These are phyloP conservation scores for Electrophaes corylata DNA, from an alignment of 2,888 invertebrate species.

Conservation along the genomic window DNA sequence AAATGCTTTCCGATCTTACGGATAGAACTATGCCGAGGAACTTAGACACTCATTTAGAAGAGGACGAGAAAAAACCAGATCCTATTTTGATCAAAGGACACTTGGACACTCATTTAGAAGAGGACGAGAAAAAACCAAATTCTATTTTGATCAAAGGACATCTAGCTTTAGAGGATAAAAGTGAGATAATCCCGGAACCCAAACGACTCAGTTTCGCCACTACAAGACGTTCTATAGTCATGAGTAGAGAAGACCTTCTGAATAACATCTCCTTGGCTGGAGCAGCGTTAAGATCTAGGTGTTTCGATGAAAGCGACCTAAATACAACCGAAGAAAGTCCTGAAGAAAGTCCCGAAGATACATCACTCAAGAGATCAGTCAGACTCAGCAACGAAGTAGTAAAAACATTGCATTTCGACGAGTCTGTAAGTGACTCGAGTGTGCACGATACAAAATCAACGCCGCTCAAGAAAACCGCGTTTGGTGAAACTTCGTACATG, in stretches of 20 bases:
- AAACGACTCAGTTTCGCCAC: slow-evolving; percentile 50
- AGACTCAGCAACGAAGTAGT: slow-evolving; percentile 64
- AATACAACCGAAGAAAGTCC: slow-evolving; percentile 41
- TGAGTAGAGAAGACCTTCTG: slow-evolving; percentile 63
- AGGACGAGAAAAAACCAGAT: slow-evolving; percentile 24
- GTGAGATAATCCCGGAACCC: slow-evolving; percentile 33
- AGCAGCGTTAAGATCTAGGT: slow-evolving; percentile 53
- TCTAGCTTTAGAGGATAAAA: slow-evolving; percentile 40
- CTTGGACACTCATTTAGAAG: no score
- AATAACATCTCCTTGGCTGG: slow-evolving; percentile 67
- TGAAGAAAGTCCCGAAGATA: slow-evolving; percentile 31
- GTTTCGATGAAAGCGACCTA: slow-evolving; percentile 51
- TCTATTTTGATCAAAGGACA: slow-evolving; percentile 26
- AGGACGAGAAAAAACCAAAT: slow-evolving; percentile 24
- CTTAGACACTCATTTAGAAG: slow-evolving; percentile 29
- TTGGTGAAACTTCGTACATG: slow-evolving; percentile 58
- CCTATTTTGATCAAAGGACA: slow-evolving; percentile 26
- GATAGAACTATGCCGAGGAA: slow-evolving; percentile 44
- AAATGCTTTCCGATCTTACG: slow-evolving; percentile 64
- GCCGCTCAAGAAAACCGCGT: slow-evolving; percentile 62
- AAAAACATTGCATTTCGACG: slow-evolving; percentile 70
- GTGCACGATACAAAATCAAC: slow-evolving; percentile 41
- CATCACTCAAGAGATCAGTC: slow-evolving; percentile 38
- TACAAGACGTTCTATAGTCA: slow-evolving; percentile 53
- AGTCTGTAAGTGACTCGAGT: slow-evolving; percentile 51